These are phyloP conservation scores for Hylaeus volcanicus DNA, from an alignment of 1,140 invertebrate genomes.

Conservation along the genomic window DNA sequence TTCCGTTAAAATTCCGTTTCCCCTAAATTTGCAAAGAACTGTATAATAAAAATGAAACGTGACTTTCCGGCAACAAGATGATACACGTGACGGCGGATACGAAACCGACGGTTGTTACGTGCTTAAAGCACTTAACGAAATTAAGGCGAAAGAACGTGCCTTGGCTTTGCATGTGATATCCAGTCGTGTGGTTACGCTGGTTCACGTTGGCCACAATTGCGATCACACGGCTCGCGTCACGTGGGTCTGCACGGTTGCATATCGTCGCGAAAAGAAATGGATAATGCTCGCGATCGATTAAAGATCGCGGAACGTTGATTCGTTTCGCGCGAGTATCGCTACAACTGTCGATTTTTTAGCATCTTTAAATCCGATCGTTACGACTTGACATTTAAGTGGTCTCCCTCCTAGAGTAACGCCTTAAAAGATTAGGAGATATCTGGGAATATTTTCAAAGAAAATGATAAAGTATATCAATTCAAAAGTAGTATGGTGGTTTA, in stretches of 20 bases:
- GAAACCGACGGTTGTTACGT: constrained; percentile 21
- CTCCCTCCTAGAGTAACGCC: too few relatives aligned
- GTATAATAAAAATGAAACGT: constrained; percentile 9
- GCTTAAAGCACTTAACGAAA: constrained; percentile 42
- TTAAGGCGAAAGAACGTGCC: constrained; percentile 31
- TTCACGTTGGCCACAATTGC: constrained; percentile 41
- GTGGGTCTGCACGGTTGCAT: constrained; percentile 21
- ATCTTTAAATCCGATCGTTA: neutral
- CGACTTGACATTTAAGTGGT: neutral
- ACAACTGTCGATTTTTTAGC: neutral
- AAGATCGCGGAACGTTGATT: neutral
- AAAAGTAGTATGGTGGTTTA: too few relatives aligned
- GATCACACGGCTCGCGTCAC: constrained; percentile 32
- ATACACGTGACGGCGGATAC: constrained; percentile 23
- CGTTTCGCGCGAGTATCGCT: neutral
- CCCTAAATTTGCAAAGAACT: neutral
- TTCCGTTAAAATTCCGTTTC: too few relatives aligned
- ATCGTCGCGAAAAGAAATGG: neutral
- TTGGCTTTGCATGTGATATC: constrained; percentile 31
- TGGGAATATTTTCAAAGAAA: too few relatives aligned
- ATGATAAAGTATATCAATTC: too few relatives aligned
- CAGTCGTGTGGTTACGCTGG: constrained; percentile 14
- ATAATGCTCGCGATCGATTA: neutral
- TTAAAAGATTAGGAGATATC: too few relatives aligned
- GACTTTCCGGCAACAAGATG: constrained; percentile 14